These are phyloP conservation scores for Macrochelys suwanniensis DNA, from an alignment of 2,797 vertebrate genomes.

Conservation along the genomic window DNA sequence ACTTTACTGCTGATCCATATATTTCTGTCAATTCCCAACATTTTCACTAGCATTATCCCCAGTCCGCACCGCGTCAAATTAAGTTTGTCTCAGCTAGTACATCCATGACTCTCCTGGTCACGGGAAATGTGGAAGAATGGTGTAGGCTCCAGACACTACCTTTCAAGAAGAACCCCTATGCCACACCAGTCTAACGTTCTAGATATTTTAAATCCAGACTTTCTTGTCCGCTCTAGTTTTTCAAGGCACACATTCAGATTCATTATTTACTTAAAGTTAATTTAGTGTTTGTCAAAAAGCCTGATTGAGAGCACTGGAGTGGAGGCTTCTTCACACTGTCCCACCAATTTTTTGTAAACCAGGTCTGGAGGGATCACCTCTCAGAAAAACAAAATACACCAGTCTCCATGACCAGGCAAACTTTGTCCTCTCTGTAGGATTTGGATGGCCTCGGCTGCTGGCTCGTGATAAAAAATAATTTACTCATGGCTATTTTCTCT, in stretches of 20 bases:
- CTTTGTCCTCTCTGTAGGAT: slow-evolving; percentile 23
- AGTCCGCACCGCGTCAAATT: background rate
- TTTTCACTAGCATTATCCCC: background rate
- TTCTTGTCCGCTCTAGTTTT: background rate
- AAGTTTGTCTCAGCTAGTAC: background rate
- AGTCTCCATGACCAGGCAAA: background rate
- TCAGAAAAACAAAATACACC: background rate
- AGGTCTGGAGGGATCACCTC: background rate
- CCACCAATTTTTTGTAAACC: background rate
- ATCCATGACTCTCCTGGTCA: background rate
- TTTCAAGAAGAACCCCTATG: background rate
- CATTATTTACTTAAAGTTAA: slow-evolving; percentile 3
- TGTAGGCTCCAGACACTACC: background rate
- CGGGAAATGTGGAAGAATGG: background rate
- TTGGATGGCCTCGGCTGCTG: slow-evolving; percentile 33
- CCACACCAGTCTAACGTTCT: background rate
- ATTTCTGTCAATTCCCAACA: background rate
- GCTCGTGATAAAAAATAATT: slow-evolving; percentile 48
- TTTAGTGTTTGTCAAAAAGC: slow-evolving; percentile 27
- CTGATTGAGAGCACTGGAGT: background rate
- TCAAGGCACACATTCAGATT: background rate
- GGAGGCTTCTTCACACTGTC: background rate
- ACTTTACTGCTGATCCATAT: background rate
- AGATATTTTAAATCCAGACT: background rate
- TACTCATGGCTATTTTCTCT: slow-evolving; percentile 66